Evolutionary conservation across 2,888 invertebrate species (phyloP).

Genomic region (Lasioglossum villosulum): DNA sequence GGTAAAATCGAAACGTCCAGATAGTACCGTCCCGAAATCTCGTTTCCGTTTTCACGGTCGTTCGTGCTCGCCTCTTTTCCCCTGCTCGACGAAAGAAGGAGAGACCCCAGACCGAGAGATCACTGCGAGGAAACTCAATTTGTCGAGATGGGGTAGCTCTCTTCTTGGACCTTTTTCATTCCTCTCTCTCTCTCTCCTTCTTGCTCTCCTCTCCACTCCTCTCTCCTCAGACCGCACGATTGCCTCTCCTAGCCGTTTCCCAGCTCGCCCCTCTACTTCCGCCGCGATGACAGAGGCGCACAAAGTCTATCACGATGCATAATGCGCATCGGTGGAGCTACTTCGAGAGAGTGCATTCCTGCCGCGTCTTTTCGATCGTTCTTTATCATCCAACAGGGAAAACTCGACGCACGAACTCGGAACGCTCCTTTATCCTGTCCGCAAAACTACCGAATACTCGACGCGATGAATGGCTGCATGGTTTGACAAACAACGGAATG

Average conservation of each 20-base stretch:
- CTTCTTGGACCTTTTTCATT: slow-evolving; percentile 40
- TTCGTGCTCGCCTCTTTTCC: slow-evolving; percentile 21
- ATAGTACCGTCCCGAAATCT: slow-evolving; percentile 46
- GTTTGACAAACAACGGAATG: neutral
- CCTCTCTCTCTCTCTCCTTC: slow-evolving; percentile 10
- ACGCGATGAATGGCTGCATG: slow-evolving; percentile 1
- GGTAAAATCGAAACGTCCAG: slow-evolving; percentile 36
- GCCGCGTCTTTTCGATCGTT: neutral
- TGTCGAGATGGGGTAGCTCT: slow-evolving; percentile 49
- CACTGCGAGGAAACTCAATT: slow-evolving; percentile 64
- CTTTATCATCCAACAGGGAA: slow-evolving; percentile 27
- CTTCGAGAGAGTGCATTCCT: slow-evolving; percentile 23
- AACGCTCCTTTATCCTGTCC: slow-evolving; percentile 19
- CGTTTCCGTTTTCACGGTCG: slow-evolving; percentile 59
- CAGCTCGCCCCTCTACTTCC: slow-evolving; percentile 43
- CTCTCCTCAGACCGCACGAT: neutral
- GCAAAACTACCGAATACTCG: neutral
- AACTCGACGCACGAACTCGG: slow-evolving; percentile 6
- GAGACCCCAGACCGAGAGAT: slow-evolving; percentile 30
- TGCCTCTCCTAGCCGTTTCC: neutral
- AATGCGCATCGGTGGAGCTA: slow-evolving; percentile 42
- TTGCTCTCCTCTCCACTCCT: neutral
- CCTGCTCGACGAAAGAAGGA: slow-evolving; percentile 31
- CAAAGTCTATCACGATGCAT: slow-evolving; percentile 57
- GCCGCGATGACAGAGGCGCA: slow-evolving; percentile 47